Evolutionary conservation across 2,888 invertebrate species (phyloP), one percentile per base, ranked within the genome.

Genomic region (Rhaphigaster nebulosa): DNA sequence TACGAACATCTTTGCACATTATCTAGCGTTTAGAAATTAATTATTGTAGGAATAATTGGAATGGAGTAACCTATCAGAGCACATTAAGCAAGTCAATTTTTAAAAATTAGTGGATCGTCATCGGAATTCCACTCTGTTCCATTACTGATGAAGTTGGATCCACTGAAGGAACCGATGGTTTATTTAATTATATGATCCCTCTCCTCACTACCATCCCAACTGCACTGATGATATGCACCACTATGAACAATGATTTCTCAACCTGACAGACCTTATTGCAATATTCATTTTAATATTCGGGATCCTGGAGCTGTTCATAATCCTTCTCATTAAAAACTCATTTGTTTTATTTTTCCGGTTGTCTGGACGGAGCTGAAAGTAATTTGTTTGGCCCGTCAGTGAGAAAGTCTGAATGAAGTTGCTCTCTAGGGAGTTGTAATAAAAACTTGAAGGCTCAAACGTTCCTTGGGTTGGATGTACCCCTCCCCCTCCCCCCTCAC

Each of bases 371-470:
- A 34, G 20, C 65, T 65, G 65, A 34, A 65, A 65, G 65, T 29
- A 65, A 65, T 65, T 65, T 65, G 65, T 65, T 34, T 65, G 29
- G 29, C 65, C 65, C 65, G 65, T 65, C 65, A 65, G 29, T 0
- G 65, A 10, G 65, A 20, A 65, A 29, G 65, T 65, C 65, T 65
- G 65, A 29, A 65, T 65, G 65, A 65, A 65, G 65, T 65, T 65
- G 15, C 29, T 34, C 65, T 18, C 29, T 29, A 18, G 65, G 29
- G 65, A 29, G 29, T 65, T 65, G 65, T 65, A 34, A 65, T 65
- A 29, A 65, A n/a, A 65, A 65, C 65, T 65, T 29, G 65, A 65
- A 65, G 65, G 65, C 65, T 65, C 65, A 65, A 65, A 65, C 65
- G 65, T 65, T 65, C 15, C 15, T 65, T 15, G 13, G 29, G 29